Conservation (phyloP, 1,140 invertebrate species). For the Bombus waltoni region DNA sequence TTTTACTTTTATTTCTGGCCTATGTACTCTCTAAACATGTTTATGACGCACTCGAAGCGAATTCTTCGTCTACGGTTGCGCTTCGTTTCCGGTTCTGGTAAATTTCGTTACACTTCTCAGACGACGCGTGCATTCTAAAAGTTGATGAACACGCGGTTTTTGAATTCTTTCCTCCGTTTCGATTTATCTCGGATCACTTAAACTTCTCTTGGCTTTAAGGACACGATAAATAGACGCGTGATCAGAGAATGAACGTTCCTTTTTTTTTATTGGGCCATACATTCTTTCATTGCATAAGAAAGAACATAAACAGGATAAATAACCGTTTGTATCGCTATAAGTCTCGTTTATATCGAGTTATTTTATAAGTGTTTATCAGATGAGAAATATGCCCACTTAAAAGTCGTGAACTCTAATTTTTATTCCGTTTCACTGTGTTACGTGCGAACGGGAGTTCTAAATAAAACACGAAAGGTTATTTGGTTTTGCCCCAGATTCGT, state of each 20-base stretch:
- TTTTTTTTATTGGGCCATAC: not conserved
- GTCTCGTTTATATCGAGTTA: not conserved
- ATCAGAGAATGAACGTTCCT: constrained; percentile 22
- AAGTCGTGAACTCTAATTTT: not conserved
- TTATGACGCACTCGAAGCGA: constrained; percentile 53
- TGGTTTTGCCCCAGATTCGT: constrained; percentile 12
- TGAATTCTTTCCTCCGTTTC: constrained; percentile 22
- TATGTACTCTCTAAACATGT: constrained; percentile 68
- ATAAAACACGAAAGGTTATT: not conserved
- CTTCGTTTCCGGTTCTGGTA: constrained; percentile 21
- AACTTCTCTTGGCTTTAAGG: constrained; percentile 14
- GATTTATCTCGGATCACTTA: not conserved
- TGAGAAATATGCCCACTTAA: not conserved
- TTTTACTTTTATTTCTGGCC: constrained; percentile 68
- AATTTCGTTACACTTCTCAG: constrained; percentile 26
- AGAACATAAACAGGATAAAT: constrained; percentile 2
- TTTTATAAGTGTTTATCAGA: constrained; percentile 13
- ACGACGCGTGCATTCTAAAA: constrained; percentile 63
- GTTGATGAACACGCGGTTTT: constrained; percentile 5
- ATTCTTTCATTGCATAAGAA: constrained; percentile 53
- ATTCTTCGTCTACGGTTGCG: constrained; percentile 16
- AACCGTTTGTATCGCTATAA: not conserved
- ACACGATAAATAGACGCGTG: not conserved
- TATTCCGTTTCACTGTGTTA: not conserved
- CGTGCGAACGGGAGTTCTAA: not conserved